These are phyloP conservation scores for Sebastiscus tertius DNA, from an alignment of 2,797 vertebrate genomes.

Conservation along the genomic window DNA sequence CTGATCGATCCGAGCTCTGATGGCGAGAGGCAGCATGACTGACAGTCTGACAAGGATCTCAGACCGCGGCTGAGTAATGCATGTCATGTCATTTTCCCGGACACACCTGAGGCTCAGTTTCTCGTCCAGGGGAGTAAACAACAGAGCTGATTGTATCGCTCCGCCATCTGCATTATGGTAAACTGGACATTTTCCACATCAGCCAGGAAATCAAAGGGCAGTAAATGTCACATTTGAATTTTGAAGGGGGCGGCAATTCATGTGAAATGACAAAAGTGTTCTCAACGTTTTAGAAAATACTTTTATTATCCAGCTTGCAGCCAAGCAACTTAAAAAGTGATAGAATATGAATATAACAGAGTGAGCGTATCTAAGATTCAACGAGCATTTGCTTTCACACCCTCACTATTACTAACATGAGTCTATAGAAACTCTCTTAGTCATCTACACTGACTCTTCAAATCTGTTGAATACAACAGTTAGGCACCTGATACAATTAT, in stretches of 20 bases:
- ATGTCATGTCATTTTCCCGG: constrained; percentile 74
- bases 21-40: constrained; percentile 82
- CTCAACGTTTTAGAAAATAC: constrained; percentile 65
- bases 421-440: constrained; percentile 53
- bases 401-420: constrained; percentile 43
- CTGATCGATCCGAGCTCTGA: constrained; percentile 86
- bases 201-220: constrained; percentile 57
- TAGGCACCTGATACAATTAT: constrained; percentile 52
- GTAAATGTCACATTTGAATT: constrained; percentile 75
- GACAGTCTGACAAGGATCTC: constrained; percentile 78
- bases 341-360: constrained; percentile 60
- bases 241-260: constrained; percentile 39
- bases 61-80: constrained; percentile 70
- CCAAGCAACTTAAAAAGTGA: constrained; percentile 73
- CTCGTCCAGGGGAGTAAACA: constrained; percentile 47
- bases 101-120: constrained; percentile 69
- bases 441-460: constrained; percentile 35
- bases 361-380: constrained; percentile 54
- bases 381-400: constrained; percentile 53
- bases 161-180: constrained; percentile 64
- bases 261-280: constrained; percentile 54
- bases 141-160: constrained; percentile 61
- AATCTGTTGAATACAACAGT: constrained; percentile 59
- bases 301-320: constrained; percentile 75
- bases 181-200: constrained; percentile 70